Percentiles rank a stretch among this genome's conserved stretches.
Conservation (phyloP, 2,888 invertebrate genomes). For the Cyclophora albipunctata region DNA sequence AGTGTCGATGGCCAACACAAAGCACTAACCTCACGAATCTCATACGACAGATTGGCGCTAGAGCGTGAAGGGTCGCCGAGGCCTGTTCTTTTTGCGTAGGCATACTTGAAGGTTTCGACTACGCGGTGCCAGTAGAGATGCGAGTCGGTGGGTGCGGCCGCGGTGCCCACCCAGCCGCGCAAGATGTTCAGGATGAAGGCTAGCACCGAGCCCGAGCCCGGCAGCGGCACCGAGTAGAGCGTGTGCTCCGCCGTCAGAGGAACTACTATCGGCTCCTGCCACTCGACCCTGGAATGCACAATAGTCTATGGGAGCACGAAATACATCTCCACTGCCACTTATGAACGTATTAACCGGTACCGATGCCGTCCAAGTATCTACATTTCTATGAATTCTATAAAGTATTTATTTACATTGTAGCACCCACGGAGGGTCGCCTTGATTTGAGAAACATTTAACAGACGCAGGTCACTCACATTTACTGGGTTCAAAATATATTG, state of each 20-base stretch:
- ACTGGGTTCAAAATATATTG: too few species aligned
- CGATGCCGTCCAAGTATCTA: too few species aligned
- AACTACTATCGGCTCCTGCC: slow-evolving; percentile 78
- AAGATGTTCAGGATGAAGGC: slow-evolving; percentile 89
- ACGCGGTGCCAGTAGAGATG: slow-evolving; percentile 83
- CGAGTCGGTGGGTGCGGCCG: slow-evolving; percentile 41
- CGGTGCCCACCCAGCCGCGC: slow-evolving; percentile 69
- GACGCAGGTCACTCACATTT: too few species aligned
- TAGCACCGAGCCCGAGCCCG: slow-evolving; percentile 89
- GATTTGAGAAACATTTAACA: too few species aligned
- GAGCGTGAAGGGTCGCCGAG: slow-evolving; percentile 81
- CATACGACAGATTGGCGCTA: slow-evolving; percentile 29
- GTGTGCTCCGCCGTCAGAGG: slow-evolving; percentile 77
- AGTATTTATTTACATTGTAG: too few species aligned
- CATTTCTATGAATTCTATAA: too few species aligned
- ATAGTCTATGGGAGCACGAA: too few species aligned
- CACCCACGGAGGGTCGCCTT: too few species aligned
- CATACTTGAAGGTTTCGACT: slow-evolving; percentile 93
- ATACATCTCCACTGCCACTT: too few species aligned
- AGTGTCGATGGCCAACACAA: too few species aligned
- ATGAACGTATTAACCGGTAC: too few species aligned
- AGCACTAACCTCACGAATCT: slow-evolving; percentile 37
- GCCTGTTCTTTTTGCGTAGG: slow-evolving; percentile 88
- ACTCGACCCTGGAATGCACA: slow-evolving; percentile 65
- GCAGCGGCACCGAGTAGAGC: slow-evolving; percentile 85